A percentile compares a stretch with the other conserved stretches of the same genome.
Evolutionary conservation across 2,888 invertebrate genomes (phyloP).

Genomic region (Drosophila suboccidentalis): DNA sequence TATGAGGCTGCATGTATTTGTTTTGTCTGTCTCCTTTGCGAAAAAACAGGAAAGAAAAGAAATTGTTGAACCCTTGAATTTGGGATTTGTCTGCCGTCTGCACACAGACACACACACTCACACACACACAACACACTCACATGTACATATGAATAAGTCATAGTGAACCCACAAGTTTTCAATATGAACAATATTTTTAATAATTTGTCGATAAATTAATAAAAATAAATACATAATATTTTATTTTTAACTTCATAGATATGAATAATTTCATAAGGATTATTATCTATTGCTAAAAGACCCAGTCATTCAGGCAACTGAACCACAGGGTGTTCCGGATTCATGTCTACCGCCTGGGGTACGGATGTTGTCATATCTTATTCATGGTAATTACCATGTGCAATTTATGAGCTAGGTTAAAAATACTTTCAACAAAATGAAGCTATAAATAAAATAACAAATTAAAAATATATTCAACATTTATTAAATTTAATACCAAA

Average conservation of each 20-base stretch:
- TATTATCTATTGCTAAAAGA: background rate
- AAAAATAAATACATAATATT: too few species aligned
- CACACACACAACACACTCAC: slow-evolving; percentile 2
- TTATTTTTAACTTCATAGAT: background rate
- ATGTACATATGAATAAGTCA: slow-evolving; percentile 9
- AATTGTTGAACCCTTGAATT: slow-evolving; percentile 63
- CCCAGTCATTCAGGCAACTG: background rate
- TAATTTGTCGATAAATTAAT: background rate
- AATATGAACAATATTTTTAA: background rate
- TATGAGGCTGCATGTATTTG: slow-evolving; percentile 11
- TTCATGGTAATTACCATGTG: background rate
- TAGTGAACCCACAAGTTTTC: too few species aligned
- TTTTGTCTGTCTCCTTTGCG: slow-evolving; percentile 46
- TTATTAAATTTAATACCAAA: background rate
- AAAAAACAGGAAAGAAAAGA: slow-evolving; percentile 70
- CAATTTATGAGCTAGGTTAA: slow-evolving; percentile 3
- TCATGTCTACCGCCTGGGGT: background rate
- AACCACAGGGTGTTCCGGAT: background rate
- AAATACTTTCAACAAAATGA: slow-evolving; percentile 1
- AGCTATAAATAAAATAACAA: background rate
- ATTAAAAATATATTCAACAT: background rate
- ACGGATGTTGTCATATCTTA: background rate
- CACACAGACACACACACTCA: background rate
- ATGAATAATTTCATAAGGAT: slow-evolving; percentile 2
- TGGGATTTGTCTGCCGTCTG: slow-evolving; percentile 35